Conservation (phyloP, 2,888 invertebrate species). For the Agelastica alni region DNA sequence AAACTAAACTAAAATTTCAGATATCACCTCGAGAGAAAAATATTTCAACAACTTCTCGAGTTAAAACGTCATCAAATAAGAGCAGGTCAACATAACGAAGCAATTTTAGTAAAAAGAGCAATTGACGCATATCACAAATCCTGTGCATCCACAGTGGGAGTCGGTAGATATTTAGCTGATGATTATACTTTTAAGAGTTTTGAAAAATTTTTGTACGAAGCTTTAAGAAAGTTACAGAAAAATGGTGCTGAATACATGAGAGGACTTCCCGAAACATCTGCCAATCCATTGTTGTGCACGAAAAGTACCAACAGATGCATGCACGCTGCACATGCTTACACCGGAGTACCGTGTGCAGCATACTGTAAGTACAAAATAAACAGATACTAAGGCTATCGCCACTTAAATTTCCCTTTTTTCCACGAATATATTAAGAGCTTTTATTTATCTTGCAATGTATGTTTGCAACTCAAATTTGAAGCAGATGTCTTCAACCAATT, state of each 20-base stretch:
- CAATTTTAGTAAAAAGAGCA: constrained; percentile 83
- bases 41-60: constrained; percentile 91
- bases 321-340: constrained; percentile 90
- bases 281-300: constrained; percentile 79
- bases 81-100: constrained; percentile 85
- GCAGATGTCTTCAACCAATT: too few relatives aligned
- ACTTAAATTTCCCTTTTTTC: too few relatives aligned
- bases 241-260: constrained; percentile 68
- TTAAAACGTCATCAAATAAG: constrained; percentile 90
- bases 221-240: constrained; percentile 76
- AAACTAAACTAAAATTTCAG: too few relatives aligned
- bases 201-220: constrained; percentile 87
- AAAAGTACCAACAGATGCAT: constrained; percentile 87
- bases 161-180: constrained; percentile 67
- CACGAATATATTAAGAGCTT: too few relatives aligned
- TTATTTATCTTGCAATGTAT: too few relatives aligned
- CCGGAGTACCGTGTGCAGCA: constrained; percentile 84
- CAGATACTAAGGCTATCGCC: too few relatives aligned
- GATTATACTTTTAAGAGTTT: constrained; percentile 77
- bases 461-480: too few relatives aligned
- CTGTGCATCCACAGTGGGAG: constrained; percentile 68
- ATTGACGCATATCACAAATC: constrained; percentile 83
- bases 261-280: constrained; percentile 50
- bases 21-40: constrained; percentile 88
- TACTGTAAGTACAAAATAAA: constrained; percentile 78